Base-by-base conservation (phyloP, 2,113 vertebrate genomes). In the Mystacornis crossleyi region DNA sequence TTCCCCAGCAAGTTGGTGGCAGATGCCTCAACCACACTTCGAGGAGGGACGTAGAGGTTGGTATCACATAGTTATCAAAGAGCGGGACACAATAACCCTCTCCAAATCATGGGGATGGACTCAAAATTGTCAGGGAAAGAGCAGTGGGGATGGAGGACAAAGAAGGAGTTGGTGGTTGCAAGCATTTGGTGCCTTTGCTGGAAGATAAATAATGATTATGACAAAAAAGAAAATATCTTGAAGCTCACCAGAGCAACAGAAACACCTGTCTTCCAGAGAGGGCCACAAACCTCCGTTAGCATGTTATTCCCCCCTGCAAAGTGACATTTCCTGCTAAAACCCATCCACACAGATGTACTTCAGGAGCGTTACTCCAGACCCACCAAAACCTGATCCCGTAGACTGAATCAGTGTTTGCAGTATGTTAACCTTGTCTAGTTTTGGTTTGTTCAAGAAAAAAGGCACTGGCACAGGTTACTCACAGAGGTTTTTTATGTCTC, bases 301-400 rank as follows among this genome's bases (percentile, higher is more conserved):
- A 9, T 5, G 12, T 33, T 26, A 28, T 23, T 72, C 13, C n/a
- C 72, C 26, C 16, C 45, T 55, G 3, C 12, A 33, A 72, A 60
- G 17, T n/a, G 47, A 38, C 7, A 31, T 20, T 42, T 91, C 64
- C 78, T 47, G 18, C 43, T 64, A 25, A 79, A 89, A 72, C 12
- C 47, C 42, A 71, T 14, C 14, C 31, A 31, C 24, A 43, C 18
- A n/a, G 31, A 36, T 10, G 10, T 13, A 14, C 18, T 71, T 31
- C 81, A 53, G 48, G 26, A 79, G 9, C 8, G 92, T 85, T 51
- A 26, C 48, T 79, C 80, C 51, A 79, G 33, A 47, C 33, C 33
- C 15, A 12, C 21, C 28, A 61, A 42, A 88, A 25, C 14, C 54
- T 70, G 12, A 48, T 69, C 20, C 20, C 0, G 0, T 4, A 28